Base-by-base conservation (phyloP, 1,140 invertebrate genomes). In the Drosophila kanapiae region DNA sequence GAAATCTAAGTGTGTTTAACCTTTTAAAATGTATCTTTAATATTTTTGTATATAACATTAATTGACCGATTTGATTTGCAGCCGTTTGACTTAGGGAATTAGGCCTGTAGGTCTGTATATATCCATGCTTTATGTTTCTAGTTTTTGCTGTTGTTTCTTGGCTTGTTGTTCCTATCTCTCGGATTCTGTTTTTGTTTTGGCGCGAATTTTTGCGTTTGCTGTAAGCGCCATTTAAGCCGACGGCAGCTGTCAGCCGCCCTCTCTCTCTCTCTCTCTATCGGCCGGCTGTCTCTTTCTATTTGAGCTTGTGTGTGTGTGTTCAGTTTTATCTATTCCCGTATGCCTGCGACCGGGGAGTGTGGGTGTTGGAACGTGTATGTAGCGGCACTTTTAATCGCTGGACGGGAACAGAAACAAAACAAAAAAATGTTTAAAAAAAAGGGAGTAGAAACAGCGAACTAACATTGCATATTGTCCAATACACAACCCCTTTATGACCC, bases 171-270 rank as follows among this genome's bases (percentile, higher is more conserved):
- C 56, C 45, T 68, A 72, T 72, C 54, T 49, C 23, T 29, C 27
- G 47, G 57, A 27, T 79, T 65, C 79, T 80, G 78, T 58, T 80
- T 75, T 65, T 80, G 58, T 72, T 54, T 80, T 80, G 70, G 57
- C 51, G 43, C 29, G 67, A 70, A 68, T 75, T 77, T 75, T 68
- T 75, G 78, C 74, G 68, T 77, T 43, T 47, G 61, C 49, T 81
- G 72, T 77, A 77, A 63, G 47, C 67, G 80, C 80, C 75, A 78
- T 72, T 82, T 82, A 74, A 82, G 75, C 80, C 62, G 40, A 64
- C 75, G 58, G 71, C 72, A 77, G 82, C 78, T 85, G 72, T 77
- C 78, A 80, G 47, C 40, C 9, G 1, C 7, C 23, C 37, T 0
- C 43, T 3, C 13, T 1, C 6, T n/a, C 31, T 7, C 9, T 14